Conservation (phyloP, 37 sponge, comb jelly and placozoan species). For the Tethya wilhelma region DNA sequence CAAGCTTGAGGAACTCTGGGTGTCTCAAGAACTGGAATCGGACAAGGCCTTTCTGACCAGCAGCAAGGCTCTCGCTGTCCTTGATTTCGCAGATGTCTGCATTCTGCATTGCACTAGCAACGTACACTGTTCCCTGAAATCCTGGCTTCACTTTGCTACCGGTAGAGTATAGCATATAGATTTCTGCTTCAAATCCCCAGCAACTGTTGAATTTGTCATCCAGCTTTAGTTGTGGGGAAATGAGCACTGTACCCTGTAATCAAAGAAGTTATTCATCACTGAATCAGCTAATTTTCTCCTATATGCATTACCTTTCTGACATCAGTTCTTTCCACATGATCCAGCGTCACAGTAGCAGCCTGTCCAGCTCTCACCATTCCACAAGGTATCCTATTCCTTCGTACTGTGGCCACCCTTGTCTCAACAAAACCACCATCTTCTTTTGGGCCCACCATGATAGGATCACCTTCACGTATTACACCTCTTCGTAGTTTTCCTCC, state of each 20-base stretch:
- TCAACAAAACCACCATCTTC: slow-evolving; percentile 65
- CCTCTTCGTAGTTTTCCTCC: slow-evolving; percentile 94
- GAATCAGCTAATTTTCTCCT: not conserved
- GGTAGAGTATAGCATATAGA: slow-evolving; percentile 68
- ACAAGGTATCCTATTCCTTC: slow-evolving; percentile 85
- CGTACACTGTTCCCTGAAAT: slow-evolving; percentile 79
- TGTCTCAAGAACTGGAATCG: slow-evolving; percentile 75
- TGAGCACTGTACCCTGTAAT: slow-evolving; percentile 81
- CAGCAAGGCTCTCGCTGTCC: slow-evolving; percentile 49
- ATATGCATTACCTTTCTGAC: slow-evolving; percentile 70
- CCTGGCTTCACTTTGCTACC: slow-evolving; percentile 57
- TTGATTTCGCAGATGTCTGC: slow-evolving; percentile 60
- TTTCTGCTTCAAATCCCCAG: slow-evolving; percentile 78
- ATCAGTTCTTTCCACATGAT: slow-evolving; percentile 48
- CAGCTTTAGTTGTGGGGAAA: slow-evolving; percentile 27
- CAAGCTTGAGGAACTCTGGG: slow-evolving; percentile 81
- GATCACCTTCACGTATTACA: slow-evolving; percentile 83
- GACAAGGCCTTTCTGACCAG: slow-evolving; percentile 49
- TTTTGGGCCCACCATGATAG: slow-evolving; percentile 75
- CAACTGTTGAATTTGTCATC: slow-evolving; percentile 57
- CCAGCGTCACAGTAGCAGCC: slow-evolving; percentile 85
- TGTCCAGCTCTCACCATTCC: slow-evolving; percentile 90
- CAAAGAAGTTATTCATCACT: not conserved
- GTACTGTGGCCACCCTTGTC: slow-evolving; percentile 79
- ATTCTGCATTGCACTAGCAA: slow-evolving; percentile 81